Evolutionary conservation across 2,888 invertebrate species (phyloP), one percentile per base, ranked within the genome.

Genomic region (Acrobasis repandana): DNA sequence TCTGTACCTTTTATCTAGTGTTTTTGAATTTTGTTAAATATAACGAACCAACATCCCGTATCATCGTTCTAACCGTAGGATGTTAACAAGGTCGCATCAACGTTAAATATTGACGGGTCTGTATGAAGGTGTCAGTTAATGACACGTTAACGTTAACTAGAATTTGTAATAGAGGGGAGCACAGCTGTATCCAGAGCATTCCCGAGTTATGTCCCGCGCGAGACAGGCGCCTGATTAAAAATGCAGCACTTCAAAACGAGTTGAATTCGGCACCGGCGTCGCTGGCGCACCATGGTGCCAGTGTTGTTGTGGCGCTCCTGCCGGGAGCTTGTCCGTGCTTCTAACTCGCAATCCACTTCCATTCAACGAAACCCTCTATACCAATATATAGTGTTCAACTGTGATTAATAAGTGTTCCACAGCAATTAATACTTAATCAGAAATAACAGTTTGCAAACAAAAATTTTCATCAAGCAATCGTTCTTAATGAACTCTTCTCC

Each of bases 171-270:
- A 85, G 79, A 85, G 83, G 83, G 80, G 77, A 82, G 81, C 87
- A 80, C 90, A 89, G 88, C 86, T 91, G 90, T 86, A 87, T 82
- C 82, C 81, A 79, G 80, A 85, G 79, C 83, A 79, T 82, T 83
- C 83, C 84, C 85, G 88, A 89, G 89, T 91, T 90, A 92, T 90
- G 88, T 88, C 88, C 90, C 91, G 85, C 89, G 83, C 86, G 91
- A 90, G 91, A 89, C 91, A 84, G 86, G 80, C 79, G 81, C 77
- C 77, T 77, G 83, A 86, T 92, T 90, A 92, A 92, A 92, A 90
- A 92, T 92, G 89, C 88, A 92, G 76, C 79, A 83, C 82, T 88
- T 87, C 83, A 86, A 86, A 90, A 88, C 90, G 88, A 90, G 83
- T 77, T 82, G 80, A 79, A 84, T 82, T 87, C 83, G 83, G 82